Percentiles rank a stretch among this genome's conserved stretches.
Conservation (phyloP, 2,888 invertebrate genomes). For the Oscheius onirici region DNA sequence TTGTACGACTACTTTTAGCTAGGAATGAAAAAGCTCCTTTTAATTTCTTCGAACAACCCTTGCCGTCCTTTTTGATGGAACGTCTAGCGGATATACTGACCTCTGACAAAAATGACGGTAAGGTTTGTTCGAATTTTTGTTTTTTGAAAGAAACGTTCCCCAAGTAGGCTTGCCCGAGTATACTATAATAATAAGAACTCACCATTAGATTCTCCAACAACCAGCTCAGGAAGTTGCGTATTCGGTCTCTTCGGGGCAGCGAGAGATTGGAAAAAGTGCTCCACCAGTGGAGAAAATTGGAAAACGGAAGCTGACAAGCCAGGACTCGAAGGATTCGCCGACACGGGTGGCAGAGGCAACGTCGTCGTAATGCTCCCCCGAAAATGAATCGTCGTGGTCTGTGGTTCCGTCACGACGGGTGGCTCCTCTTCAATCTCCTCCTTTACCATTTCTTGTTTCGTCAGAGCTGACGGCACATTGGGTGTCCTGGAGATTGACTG, state of each 20-base stretch:
- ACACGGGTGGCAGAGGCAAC: constrained; percentile 16
- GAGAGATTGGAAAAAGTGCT: constrained; percentile 60
- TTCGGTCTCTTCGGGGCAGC: background rate
- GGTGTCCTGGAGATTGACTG: constrained; percentile 8
- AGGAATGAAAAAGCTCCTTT: too few relatives aligned
- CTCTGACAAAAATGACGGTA: too few relatives aligned
- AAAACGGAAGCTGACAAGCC: constrained; percentile 66
- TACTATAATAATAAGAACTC: too few relatives aligned
- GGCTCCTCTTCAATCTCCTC: constrained; percentile 8
- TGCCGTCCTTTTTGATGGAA: too few relatives aligned
- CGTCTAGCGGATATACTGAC: too few relatives aligned
- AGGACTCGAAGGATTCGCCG: constrained; percentile 26
- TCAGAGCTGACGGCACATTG: too few relatives aligned
- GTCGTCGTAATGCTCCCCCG: constrained; percentile 29
- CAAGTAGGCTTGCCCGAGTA: too few relatives aligned
- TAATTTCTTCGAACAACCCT: too few relatives aligned
- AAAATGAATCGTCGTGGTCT: constrained; percentile 31
- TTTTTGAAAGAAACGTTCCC: too few relatives aligned
- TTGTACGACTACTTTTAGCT: too few relatives aligned
- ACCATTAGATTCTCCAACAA: background rate
- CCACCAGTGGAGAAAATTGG: constrained; percentile 71
- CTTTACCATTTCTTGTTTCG: background rate
- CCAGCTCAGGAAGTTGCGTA: constrained; percentile 11
- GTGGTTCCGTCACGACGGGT: background rate
- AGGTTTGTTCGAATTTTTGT: too few relatives aligned